Conservation (phyloP, 2,113 vertebrate genomes). For the Nestor notabilis region DNA sequence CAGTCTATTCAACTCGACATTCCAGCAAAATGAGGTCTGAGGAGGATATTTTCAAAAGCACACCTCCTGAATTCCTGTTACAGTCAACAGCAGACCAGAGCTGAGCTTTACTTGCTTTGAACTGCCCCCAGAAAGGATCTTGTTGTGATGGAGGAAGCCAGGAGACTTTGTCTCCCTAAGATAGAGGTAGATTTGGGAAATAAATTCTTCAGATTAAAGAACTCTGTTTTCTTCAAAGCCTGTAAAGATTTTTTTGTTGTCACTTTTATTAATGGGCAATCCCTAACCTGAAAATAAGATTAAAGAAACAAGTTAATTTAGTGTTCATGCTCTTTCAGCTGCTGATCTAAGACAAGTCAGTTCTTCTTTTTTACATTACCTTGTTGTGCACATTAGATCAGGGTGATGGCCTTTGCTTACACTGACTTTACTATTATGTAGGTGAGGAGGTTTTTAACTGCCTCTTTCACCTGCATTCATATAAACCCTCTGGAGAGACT, state of each 20-base stretch:
- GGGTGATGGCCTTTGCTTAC: neutral
- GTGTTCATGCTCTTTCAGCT: neutral
- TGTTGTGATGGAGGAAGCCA: neutral
- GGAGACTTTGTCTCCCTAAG: neutral
- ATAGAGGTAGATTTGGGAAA: neutral
- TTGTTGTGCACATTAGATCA: neutral
- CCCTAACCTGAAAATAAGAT: neutral
- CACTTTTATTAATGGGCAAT: neutral
- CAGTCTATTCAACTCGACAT: neutral
- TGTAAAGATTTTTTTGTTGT: neutral
- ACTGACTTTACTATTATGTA: neutral
- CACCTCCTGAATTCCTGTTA: neutral
- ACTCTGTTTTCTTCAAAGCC: neutral
- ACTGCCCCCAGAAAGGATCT: neutral
- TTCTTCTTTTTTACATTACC: neutral
- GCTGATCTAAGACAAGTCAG: neutral
- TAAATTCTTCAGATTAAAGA: neutral
- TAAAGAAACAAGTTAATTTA: neutral
- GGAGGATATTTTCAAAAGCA: neutral
- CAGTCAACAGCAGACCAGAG: neutral
- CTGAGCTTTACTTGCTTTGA: neutral
- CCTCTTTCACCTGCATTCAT: neutral
- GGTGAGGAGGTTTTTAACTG: neutral
- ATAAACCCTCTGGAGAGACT: neutral
- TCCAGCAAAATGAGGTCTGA: neutral